Evolutionary conservation across 1,140 invertebrate species (phyloP).

Genomic region (Drosophila jambulina): DNA sequence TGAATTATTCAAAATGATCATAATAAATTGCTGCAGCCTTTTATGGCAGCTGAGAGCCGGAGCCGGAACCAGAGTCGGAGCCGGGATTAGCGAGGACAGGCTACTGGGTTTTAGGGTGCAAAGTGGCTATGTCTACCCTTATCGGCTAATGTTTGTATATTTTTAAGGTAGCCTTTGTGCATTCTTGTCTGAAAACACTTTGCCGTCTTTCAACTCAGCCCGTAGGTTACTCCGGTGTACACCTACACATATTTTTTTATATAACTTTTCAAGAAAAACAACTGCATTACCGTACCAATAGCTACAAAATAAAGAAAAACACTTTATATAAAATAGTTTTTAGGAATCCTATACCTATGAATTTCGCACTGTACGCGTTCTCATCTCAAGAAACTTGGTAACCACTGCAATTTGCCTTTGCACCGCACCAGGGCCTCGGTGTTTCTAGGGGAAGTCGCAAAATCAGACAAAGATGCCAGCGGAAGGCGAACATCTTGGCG

Average conservation of each 20-base stretch:
- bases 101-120: slow-evolving; percentile 16
- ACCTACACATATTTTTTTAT: neutral
- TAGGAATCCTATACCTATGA: neutral
- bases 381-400: slow-evolving; percentile 36
- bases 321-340: no score
- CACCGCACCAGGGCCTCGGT: slow-evolving; percentile 35
- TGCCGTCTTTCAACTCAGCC: slow-evolving; percentile 27
- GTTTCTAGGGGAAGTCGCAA: slow-evolving; percentile 3
- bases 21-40: slow-evolving; percentile 68
- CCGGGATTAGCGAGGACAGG: slow-evolving; percentile 8
- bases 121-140: slow-evolving; percentile 33
- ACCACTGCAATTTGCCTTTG: slow-evolving; percentile 26
- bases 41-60: slow-evolving; percentile 25
- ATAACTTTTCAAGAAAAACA: neutral
- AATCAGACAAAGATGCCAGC: slow-evolving; percentile 21
- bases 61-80: neutral
- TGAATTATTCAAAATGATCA: slow-evolving; percentile 69
- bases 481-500: slow-evolving; percentile 30
- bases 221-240: neutral
- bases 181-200: slow-evolving; percentile 55
- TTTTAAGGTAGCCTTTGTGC: slow-evolving; percentile 22
- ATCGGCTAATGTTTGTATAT: slow-evolving; percentile 10
- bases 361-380: slow-evolving; percentile 11
- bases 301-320: no score
- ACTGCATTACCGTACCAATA: neutral